Base-by-base conservation (phyloP, 2,113 vertebrate species). In the Misgurnus mizolepis region DNA sequence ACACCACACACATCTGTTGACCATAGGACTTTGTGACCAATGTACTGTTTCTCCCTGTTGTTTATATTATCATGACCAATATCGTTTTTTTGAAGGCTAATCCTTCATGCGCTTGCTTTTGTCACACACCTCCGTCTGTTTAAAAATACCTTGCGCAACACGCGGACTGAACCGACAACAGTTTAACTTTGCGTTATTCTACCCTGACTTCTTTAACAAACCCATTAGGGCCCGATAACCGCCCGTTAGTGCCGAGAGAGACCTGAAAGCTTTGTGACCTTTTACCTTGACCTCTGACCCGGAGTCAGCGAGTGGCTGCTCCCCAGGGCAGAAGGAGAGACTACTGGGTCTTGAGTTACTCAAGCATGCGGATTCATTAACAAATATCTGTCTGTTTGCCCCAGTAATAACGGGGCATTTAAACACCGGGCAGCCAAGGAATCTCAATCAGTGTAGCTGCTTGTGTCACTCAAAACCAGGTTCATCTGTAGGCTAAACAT, bases 361-460 rank as follows among this genome's bases (percentile, higher is more conserved):
- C 71, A 85, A 91, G 90, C 89, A 89, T 88, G 86, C 84, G 90
- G 86, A 84, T 90, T 93, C 92, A 92, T 93, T 92, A 93, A 92
- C 90, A 92, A 91, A 94, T 92, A 91, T 92, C 90, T 92, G 91
- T 92, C 91, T 91, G 91, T 93, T 93, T 92, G 89, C 89, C 85
- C 85, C 91, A 73, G 88, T 89, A 89, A 93, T 92, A 89, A 83
- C 72, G 88, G 86, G 70, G 86, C 88, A 86, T 91, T 90, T 89
- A 84, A 91, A 89, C 81, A 76, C 80, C 80, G 27, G 27, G 27
- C 27, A 34, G 27, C 27, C 27, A 80, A 78, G 88, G 87, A 88
- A 88, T 88, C 82, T 85, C 53, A 58, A 83, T 5, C 34, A 79
- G 85, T 56, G 87, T 80, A 84, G 85, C 90, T 92, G 92, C 88